These are phyloP conservation scores for Peromyscus eremicus DNA, from an alignment of 2,797 vertebrate species.

Conservation along the genomic window DNA sequence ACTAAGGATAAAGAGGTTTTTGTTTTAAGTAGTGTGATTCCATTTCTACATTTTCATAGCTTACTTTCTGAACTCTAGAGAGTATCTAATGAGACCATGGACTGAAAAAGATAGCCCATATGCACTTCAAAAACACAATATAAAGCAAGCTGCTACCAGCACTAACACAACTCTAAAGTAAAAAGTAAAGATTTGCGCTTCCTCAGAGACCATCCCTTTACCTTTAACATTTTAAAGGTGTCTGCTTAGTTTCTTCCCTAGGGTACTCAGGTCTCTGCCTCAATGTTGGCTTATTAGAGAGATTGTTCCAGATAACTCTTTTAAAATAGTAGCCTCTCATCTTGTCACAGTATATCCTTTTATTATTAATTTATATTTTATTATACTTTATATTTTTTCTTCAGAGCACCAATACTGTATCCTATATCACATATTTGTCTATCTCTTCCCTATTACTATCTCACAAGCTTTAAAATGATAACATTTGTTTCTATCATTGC, in stretches of 20 bases:
- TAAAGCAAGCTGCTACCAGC: not conserved
- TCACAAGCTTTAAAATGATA: not conserved
- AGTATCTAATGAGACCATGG: not conserved
- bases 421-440: not conserved
- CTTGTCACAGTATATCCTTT: not conserved
- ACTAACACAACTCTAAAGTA: not conserved
- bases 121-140: not conserved
- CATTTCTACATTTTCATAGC: not conserved
- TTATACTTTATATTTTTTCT: not conserved
- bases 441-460: not conserved
- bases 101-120: not conserved
- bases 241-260: not conserved
- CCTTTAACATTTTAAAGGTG: not conserved
- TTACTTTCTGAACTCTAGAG: not conserved
- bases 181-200: not conserved
- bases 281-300: not conserved
- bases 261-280: slow-evolving; percentile 1
- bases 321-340: not conserved
- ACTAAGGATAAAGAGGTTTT: slow-evolving; percentile 51
- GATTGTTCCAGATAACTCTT: slow-evolving; percentile 24
- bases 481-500: slow-evolving; percentile 38
- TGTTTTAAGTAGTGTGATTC: slow-evolving; percentile 6
- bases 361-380: not conserved
- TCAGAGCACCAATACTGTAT: not conserved
- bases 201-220: slow-evolving; percentile 37